Percentiles rank a stretch among this genome's conserved stretches.
Evolutionary conservation across 2,888 invertebrate species (phyloP).

Genomic region (Hirtodrosophila duncani): DNA sequence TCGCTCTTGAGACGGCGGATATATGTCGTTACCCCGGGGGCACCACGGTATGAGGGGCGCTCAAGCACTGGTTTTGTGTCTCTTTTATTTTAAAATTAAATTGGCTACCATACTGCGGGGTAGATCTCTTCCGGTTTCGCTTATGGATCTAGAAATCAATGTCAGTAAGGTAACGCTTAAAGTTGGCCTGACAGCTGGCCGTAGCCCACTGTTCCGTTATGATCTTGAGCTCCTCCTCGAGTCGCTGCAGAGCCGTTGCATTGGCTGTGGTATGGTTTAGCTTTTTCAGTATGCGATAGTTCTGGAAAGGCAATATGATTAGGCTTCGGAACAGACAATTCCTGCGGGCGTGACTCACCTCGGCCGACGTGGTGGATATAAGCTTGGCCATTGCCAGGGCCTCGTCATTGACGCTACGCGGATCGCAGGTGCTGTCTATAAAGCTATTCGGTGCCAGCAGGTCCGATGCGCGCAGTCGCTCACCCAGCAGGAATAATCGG

Average conservation of each 20-base stretch:
- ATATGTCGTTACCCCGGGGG: no score
- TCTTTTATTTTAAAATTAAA: no score
- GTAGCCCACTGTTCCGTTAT: conserved; percentile 75
- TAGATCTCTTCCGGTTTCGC: no score
- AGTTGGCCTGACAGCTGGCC: conserved; percentile 72
- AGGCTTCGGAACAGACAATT: background rate
- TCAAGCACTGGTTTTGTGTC: no score
- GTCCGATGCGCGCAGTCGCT: conserved; percentile 84
- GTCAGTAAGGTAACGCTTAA: conserved; percentile 65
- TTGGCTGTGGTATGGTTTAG: conserved; percentile 45
- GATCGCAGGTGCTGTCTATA: conserved; percentile 88
- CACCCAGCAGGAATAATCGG: conserved; percentile 84
- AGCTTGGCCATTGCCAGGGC: conserved; percentile 83
- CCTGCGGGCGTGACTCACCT: conserved; percentile 80
- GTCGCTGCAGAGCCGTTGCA: conserved; percentile 51
- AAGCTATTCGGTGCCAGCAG: conserved; percentile 83
- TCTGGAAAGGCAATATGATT: conserved; percentile 38
- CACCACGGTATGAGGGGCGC: no score
- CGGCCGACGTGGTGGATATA: conserved; percentile 86
- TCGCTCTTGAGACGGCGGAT: no score
- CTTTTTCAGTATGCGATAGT: conserved; percentile 61
- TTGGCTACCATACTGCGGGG: no score
- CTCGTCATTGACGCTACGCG: conserved; percentile 87
- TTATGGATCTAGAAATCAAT: conserved; percentile 35
- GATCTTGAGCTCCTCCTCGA: conserved; percentile 75